These are phyloP conservation scores for Drosophila kikkawai DNA, from an alignment of 1,140 invertebrate genomes.

Conservation along the genomic window DNA sequence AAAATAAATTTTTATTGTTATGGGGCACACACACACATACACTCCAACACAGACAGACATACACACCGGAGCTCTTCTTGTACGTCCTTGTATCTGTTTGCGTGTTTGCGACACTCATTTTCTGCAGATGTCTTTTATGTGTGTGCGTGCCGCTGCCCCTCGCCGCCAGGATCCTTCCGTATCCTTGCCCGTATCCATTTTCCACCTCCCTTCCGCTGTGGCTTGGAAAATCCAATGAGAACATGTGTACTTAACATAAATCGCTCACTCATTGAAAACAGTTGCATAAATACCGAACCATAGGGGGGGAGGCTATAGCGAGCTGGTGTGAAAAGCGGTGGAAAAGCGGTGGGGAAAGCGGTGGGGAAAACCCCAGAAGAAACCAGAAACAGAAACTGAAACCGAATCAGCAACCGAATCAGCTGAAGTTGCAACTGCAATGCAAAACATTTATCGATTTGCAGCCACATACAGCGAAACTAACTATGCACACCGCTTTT, in stretches of 20 bases:
- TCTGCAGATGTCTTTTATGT: slow-evolving; percentile 80
- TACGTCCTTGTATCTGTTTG: slow-evolving; percentile 80
- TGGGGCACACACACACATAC: slow-evolving; percentile 66
- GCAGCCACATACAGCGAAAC: slow-evolving; percentile 40
- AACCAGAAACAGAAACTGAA: slow-evolving; percentile 36
- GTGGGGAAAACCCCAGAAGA: slow-evolving; percentile 24
- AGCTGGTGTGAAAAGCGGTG: background rate
- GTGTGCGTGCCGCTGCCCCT: slow-evolving; percentile 50
- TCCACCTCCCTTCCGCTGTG: slow-evolving; percentile 15
- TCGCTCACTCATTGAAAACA: slow-evolving; percentile 82
- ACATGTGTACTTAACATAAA: slow-evolving; percentile 83
- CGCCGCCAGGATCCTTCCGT: background rate
- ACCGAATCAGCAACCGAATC: slow-evolving; percentile 49
- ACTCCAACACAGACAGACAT: background rate
- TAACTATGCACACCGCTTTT: slow-evolving; percentile 40
- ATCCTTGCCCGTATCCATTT: slow-evolving; percentile 10
- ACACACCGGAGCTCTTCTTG: slow-evolving; percentile 63
- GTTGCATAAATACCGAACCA: slow-evolving; percentile 73
- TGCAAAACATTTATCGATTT: slow-evolving; percentile 64
- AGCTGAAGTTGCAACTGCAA: slow-evolving; percentile 56
- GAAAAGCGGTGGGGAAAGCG: background rate
- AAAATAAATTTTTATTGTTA: slow-evolving; percentile 84
- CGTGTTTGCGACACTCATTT: slow-evolving; percentile 83
- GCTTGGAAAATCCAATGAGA: slow-evolving; percentile 73
- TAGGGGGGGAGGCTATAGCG: background rate